Evolutionary conservation across 1,140 invertebrate species (phyloP), one percentile per base, ranked within the genome.

Genomic region (Lasaia peninsularis): DNA sequence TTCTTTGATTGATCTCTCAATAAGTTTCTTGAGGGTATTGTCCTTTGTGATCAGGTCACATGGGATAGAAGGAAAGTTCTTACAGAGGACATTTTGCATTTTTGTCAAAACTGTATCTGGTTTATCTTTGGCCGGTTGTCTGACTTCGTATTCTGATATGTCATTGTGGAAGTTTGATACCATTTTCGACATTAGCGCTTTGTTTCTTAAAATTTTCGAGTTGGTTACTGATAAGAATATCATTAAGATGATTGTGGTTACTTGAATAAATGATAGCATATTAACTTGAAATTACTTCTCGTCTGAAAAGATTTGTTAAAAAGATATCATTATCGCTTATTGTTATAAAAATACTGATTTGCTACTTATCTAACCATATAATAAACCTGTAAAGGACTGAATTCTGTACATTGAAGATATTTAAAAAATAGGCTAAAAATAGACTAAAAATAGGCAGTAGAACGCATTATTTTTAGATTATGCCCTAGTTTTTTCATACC

Each of bases 21-120:
- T 85, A 1, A 88, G 56, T n/a, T 73, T 76, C 32, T 62, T 75
- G 0, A 88, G 52, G 1, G 70, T 77, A 21, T 66, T 64, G 18
- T 88, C 85, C 18, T 76, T 44, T 4, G 56, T 63, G 24, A 88
- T 88, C 20, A 86, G 56, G 0, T 76, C 52, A 55, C 85, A 88
- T 0, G 85, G 85, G 2, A 88, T 76, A 0, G 66, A 54, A 0
- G 80, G 81, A 35, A 85, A 88, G 62, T 85, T 82, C 20, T 64
- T 79, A 60, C 82, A 88, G 0, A 88, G 65, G 2, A 86, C 75
- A n/a, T 72, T 73, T 44, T 83, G 80, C 82, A 88, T 85, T 6
- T 75, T 28, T 0, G 55, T 54, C n/a, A 85, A n/a, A 0, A 84
- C 40, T n/a, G 40, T 48, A 2, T 48, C 60, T 32, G 65, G 16